phyloP scores from a whole-genome alignment of 2,888 invertebrate genomes.

The Nipponacmea schrenckii region DNA sequence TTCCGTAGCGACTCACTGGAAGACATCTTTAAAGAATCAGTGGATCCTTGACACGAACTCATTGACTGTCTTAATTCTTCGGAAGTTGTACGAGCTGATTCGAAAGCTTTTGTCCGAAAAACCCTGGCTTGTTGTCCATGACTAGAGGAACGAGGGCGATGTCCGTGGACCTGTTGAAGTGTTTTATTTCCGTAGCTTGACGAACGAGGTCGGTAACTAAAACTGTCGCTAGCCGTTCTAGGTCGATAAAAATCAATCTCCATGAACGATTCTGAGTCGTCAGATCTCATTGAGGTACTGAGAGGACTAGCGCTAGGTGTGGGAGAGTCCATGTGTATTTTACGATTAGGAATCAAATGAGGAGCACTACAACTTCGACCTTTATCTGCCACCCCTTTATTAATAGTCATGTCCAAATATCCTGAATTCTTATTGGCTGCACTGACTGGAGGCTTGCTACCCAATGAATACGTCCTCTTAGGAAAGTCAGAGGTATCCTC shows the following conservation, averaged over 20 bases:
- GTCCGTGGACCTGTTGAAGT: constrained; percentile 32
- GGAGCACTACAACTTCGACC: constrained; percentile 79
- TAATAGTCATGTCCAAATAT: constrained; percentile 44
- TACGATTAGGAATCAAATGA: constrained; percentile 68
- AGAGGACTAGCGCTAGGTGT: constrained; percentile 43
- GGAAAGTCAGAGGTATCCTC: constrained; percentile 71
- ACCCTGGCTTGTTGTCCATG: constrained; percentile 53
- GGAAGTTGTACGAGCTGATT: constrained; percentile 45
- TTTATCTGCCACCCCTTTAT: constrained; percentile 46
- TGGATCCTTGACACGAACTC: constrained; percentile 48
- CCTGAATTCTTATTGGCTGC: constrained; percentile 32
- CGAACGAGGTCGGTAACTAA: constrained; percentile 54
- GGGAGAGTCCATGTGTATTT: constrained; percentile 24
- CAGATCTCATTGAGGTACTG: constrained; percentile 47
- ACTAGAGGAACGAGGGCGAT: constrained; percentile 61
- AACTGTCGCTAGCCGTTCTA: constrained; percentile 59
- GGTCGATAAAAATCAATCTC: constrained; percentile 63
- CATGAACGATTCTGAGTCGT: constrained; percentile 62
- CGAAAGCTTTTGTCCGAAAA: constrained; percentile 40
- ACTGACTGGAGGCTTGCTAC: constrained; percentile 75
- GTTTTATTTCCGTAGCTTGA: constrained; percentile 54
- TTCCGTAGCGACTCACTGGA: constrained; percentile 56
- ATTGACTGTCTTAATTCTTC: constrained; percentile 50
- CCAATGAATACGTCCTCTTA: constrained; percentile 85
- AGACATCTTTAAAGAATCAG: constrained; percentile 48